These are phyloP conservation scores for Theocolax elegans DNA, from an alignment of 1,140 invertebrate species.

Conservation along the genomic window DNA sequence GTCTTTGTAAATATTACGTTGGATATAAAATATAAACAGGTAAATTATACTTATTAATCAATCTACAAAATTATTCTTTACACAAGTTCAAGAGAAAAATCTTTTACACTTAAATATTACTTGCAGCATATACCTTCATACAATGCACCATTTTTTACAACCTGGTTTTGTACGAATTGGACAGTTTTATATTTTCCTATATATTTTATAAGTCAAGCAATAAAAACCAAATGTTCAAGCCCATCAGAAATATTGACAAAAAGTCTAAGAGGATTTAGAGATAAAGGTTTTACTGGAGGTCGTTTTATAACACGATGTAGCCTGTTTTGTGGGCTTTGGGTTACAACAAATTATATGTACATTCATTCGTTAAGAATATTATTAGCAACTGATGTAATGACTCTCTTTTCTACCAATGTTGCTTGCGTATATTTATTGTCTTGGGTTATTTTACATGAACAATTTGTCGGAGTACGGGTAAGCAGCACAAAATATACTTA, in stretches of 20 bases:
- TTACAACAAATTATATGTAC: slow-evolving; percentile 93
- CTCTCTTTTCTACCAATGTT: slow-evolving; percentile 92
- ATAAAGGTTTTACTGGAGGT: slow-evolving; percentile 87
- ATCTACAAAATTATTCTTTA: no score
- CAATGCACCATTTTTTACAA: slow-evolving; percentile 92
- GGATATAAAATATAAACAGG: slow-evolving; percentile 65
- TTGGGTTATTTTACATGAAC: slow-evolving; percentile 95
- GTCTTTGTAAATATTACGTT: slow-evolving; percentile 48
- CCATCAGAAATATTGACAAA: slow-evolving; percentile 80
- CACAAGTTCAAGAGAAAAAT: no score
- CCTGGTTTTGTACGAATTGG: slow-evolving; percentile 96
- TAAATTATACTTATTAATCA: no score
- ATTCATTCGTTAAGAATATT: slow-evolving; percentile 86
- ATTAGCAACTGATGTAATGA: slow-evolving; percentile 90
- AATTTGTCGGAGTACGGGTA: slow-evolving; percentile 95
- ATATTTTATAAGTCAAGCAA: slow-evolving; percentile 80
- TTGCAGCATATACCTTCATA: slow-evolving; percentile 73
- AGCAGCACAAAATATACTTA: no score
- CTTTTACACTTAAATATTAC: no score
- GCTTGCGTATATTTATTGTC: slow-evolving; percentile 93
- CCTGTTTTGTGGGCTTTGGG: slow-evolving; percentile 90
- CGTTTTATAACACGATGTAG: slow-evolving; percentile 86
- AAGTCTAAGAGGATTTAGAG: slow-evolving; percentile 83
- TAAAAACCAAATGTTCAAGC: slow-evolving; percentile 78
- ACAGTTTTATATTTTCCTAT: slow-evolving; percentile 91